Evolutionary conservation across 2,113 vertebrate genomes (phyloP), one percentile per base, ranked within the genome.

Genomic region (Ochotona princeps): DNA sequence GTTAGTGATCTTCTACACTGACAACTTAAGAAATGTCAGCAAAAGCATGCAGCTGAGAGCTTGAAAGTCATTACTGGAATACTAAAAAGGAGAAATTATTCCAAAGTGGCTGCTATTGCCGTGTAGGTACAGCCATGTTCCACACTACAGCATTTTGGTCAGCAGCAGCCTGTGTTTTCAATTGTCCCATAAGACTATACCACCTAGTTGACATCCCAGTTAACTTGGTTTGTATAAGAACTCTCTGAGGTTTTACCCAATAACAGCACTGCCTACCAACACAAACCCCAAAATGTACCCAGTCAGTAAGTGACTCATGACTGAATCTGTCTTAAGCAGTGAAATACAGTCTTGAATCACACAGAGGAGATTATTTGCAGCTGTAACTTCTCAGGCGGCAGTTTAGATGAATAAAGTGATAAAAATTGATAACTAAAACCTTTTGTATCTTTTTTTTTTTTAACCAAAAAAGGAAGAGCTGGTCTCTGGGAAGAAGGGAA

Each of bases 361-460:
- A 73, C 13, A 21, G 20, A 78, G 7, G 11, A 85, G 69, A 76
- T 57, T 57, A 76, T 35, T 78, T 82, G 54, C 44, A n/a, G 8
- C 28, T 75, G 26, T 76, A 72, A 82, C 54, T 72, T 70, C 49
- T 85, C 49, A 89, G 47, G 28, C 61, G 28, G n/a, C 26, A 70
- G 21, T 57, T 87, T 76, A 78, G 69, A 87, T 20, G 38, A 87
- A 87, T 78, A 78, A 51, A 74, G 76, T 8, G 30, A 61, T 81
- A 92, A 85, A 95, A 85, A 51, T 78, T 30, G 38, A 11, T 85
- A 72, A 90, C 44, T 44, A 72, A 67, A 74, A 2, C 38, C 38
- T 28, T 88, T 93, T 75, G 81, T 84, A 90, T 67, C 32, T 63
- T 80, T 84, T 70, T 23, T 63, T 26, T 80, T 84, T 70, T 23